Evolutionary conservation across 2,797 vertebrate genomes (phyloP).

Genomic region (Peromyscus nudipes): DNA sequence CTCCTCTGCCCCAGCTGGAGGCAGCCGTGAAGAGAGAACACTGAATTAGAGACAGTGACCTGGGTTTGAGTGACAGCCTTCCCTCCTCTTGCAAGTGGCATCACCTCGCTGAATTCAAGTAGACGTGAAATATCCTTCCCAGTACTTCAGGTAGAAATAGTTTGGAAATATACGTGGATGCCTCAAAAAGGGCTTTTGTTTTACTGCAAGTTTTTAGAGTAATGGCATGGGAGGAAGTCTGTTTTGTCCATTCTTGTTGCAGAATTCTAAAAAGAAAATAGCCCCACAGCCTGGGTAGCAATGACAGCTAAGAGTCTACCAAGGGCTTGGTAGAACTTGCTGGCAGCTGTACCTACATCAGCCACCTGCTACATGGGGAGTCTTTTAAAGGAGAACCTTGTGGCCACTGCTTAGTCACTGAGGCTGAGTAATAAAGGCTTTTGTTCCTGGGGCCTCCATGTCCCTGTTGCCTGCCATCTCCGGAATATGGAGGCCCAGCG

Average conservation of each 20-base stretch:
- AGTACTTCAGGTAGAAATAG: neutral
- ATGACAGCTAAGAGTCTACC: neutral
- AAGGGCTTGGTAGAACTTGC: too few species aligned
- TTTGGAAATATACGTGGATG: neutral
- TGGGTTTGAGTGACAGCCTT: neutral
- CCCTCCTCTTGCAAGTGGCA: neutral
- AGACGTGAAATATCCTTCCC: neutral
- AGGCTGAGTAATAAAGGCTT: neutral
- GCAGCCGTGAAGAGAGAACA: slow-evolving; percentile 6
- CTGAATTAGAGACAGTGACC: neutral
- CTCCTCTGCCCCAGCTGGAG: neutral
- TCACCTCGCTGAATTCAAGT: neutral
- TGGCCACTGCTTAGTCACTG: neutral
- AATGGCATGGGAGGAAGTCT: neutral
- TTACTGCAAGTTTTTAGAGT: slow-evolving; percentile 24
- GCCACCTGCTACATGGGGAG: neutral
- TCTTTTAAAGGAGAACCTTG: neutral
- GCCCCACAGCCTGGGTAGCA: neutral
- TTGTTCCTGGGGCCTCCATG: neutral
- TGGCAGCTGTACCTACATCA: neutral
- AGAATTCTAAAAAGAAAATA: slow-evolving; percentile 4
- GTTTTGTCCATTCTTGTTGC: neutral
- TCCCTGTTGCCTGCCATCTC: neutral
- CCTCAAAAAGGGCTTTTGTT: neutral
- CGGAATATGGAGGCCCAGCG: neutral